These are phyloP conservation scores for Achroia grisella DNA, from an alignment of 1,140 invertebrate species.

Conservation along the genomic window DNA sequence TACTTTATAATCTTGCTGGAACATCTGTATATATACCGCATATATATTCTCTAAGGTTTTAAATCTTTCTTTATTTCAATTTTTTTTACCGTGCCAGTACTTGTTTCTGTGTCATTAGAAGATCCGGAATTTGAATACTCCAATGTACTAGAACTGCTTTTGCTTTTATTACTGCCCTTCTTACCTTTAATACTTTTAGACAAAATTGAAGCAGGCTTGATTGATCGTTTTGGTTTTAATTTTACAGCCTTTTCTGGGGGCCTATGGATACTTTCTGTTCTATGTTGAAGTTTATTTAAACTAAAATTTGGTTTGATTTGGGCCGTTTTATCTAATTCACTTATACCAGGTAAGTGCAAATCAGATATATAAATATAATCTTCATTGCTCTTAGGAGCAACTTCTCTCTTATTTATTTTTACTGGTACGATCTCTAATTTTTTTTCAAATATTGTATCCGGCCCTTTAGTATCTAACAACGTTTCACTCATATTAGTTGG, in stretches of 20 bases:
- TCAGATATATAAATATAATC: conserved; percentile 52
- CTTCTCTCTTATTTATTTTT: conserved; percentile 40
- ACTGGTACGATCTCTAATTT: conserved; percentile 64
- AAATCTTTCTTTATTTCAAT: conserved; percentile 37
- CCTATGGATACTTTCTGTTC: conserved; percentile 59
- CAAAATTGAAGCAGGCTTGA: conserved; percentile 40
- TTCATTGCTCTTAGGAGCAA: conserved; percentile 42
- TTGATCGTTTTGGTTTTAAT: conserved; percentile 47
- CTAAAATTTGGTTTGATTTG: conserved; percentile 64
- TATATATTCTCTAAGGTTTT: no score
- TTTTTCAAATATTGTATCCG: conserved; percentile 59
- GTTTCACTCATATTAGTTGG: conserved; percentile 44
- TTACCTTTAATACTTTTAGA: conserved; percentile 32
- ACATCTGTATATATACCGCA: no score
- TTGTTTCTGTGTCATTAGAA: conserved; percentile 69
- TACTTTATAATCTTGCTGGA: no score
- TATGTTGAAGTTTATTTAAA: conserved; percentile 55
- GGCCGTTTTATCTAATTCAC: conserved; percentile 48
- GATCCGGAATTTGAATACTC: conserved; percentile 70
- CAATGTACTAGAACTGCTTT: conserved; percentile 43
- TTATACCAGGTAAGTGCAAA: conserved; percentile 47
- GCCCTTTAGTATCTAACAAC: conserved; percentile 65
- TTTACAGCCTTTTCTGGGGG: conserved; percentile 57
- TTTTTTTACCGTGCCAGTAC: conserved; percentile 68
- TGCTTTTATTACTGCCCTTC: conserved; percentile 34